Percentiles rank a stretch among this genome's conserved stretches.
phyloP scores from a whole-genome alignment of 2,888 invertebrate genomes.

The Agrypnus murinus region DNA sequence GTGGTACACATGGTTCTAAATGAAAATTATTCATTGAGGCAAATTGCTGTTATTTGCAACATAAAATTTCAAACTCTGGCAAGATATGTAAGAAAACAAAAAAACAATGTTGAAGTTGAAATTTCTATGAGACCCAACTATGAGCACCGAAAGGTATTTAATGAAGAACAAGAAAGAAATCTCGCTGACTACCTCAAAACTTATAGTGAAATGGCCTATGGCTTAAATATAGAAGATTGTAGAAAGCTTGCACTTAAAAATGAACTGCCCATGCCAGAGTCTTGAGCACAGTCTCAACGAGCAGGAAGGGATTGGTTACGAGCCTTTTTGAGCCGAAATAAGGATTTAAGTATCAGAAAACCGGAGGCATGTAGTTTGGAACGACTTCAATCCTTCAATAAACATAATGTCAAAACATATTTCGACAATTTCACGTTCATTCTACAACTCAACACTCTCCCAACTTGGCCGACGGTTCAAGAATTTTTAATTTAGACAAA shows the following conservation, averaged over 20 bases:
- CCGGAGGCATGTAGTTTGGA: conserved; percentile 56
- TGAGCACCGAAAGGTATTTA: conserved; percentile 27
- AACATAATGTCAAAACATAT: conserved; percentile 54
- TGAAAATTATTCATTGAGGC: conserved; percentile 37
- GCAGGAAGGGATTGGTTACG: conserved; percentile 41
- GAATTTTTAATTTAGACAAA: conserved; percentile 58
- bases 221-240: conserved; percentile 34
- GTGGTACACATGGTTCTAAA: conserved; percentile 31
- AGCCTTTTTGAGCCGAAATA: conserved; percentile 36
- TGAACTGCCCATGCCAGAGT: conserved; percentile 45
- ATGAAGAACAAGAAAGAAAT: conserved; percentile 25
- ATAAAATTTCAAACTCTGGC: conserved; percentile 29
- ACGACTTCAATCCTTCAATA: conserved; percentile 56
- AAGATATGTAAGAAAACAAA: conserved; percentile 28
- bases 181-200: conserved; percentile 28
- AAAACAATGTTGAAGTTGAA: conserved; percentile 16
- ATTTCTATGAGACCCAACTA: conserved; percentile 35
- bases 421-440: conserved; percentile 45
- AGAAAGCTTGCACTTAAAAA: conserved; percentile 47
- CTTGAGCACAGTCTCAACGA: conserved; percentile 41
- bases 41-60: conserved; percentile 21
- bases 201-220: conserved; percentile 38
- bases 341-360: conserved; percentile 52
- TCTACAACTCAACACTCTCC: conserved; percentile 46
- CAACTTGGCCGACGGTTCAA: conserved; percentile 40